phyloP scores from a whole-genome alignment of 2,888 invertebrate genomes.

The Drosophila greeni region DNA sequence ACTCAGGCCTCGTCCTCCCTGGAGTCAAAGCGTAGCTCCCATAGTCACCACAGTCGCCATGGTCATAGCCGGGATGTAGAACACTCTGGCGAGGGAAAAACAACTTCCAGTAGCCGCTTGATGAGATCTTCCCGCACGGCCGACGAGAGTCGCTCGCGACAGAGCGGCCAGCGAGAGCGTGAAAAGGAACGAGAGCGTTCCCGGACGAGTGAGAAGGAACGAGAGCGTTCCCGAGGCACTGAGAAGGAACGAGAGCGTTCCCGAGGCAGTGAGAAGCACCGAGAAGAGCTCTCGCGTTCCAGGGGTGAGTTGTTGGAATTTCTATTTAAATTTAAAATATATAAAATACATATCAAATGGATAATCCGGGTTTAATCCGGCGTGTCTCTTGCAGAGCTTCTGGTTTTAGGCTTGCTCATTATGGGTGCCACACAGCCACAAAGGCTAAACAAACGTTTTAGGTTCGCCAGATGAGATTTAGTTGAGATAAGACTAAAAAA shows the following conservation, averaged over 20 bases:
- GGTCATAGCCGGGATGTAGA: slow-evolving; percentile 49
- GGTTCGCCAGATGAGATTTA: slow-evolving; percentile 59
- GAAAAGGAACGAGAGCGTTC: slow-evolving; percentile 56
- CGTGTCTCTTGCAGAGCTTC: slow-evolving; percentile 68
- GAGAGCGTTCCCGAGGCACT: too few species aligned
- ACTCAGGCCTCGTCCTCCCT: slow-evolving; percentile 22
- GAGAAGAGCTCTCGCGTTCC: slow-evolving; percentile 65
- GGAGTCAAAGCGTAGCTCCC: slow-evolving; percentile 58
- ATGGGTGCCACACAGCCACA: slow-evolving; percentile 76
- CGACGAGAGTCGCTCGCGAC: slow-evolving; percentile 59
- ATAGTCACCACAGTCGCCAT: slow-evolving; percentile 67
- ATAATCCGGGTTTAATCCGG: slow-evolving; percentile 9
- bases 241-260: slow-evolving; percentile 57
- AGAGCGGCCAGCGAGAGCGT: slow-evolving; percentile 50
- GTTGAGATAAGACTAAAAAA: slow-evolving; percentile 3
- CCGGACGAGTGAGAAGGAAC: slow-evolving; percentile 48
- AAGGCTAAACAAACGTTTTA: slow-evolving; percentile 69
- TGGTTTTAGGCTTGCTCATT: slow-evolving; percentile 75
- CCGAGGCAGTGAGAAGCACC: slow-evolving; percentile 52
- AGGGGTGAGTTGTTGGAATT: slow-evolving; percentile 57
- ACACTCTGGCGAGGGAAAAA: slow-evolving; percentile 44
- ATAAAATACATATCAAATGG: neutral
- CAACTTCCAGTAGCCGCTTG: slow-evolving; percentile 54
- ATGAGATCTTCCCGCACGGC: slow-evolving; percentile 57
- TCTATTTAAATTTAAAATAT: neutral